These are phyloP conservation scores for Hafferia zeledoni DNA, from an alignment of 2,797 vertebrate species.

Conservation along the genomic window DNA sequence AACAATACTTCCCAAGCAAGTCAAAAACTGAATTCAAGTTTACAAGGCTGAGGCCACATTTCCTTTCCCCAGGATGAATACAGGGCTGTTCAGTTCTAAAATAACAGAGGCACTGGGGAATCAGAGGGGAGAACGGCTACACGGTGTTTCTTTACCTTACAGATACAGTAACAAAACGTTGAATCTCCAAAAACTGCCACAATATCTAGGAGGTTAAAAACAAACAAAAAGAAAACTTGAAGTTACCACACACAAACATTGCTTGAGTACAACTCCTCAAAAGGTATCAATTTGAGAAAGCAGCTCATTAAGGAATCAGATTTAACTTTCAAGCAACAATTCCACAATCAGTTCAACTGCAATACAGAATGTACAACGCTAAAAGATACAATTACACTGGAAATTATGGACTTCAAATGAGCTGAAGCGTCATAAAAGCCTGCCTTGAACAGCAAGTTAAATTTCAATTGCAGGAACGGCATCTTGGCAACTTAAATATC, in stretches of 20 bases:
- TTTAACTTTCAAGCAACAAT: neutral
- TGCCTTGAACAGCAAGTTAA: neutral
- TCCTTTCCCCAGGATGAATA: neutral
- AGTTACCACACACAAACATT: neutral
- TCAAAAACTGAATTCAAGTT: neutral
- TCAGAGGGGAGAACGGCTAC: neutral
- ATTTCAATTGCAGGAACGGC: fast-evolving
- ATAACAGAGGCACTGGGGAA: neutral
- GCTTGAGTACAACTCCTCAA: neutral
- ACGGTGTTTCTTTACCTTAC: neutral
- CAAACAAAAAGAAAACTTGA: neutral
- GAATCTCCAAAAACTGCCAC: neutral
- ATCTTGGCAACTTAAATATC: neutral
- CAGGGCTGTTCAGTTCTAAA: neutral
- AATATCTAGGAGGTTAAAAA: neutral
- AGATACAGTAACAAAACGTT: neutral
- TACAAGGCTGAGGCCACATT: neutral
- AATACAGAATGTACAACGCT: neutral
- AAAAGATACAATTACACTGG: neutral
- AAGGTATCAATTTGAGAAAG: neutral
- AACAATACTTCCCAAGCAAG: neutral
- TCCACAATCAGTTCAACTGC: neutral
- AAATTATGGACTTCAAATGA: neutral
- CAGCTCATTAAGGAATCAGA: neutral
- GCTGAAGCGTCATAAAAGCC: neutral